Conservation (phyloP, 2,797 vertebrate genomes). For the Spinus olivaceus region DNA sequence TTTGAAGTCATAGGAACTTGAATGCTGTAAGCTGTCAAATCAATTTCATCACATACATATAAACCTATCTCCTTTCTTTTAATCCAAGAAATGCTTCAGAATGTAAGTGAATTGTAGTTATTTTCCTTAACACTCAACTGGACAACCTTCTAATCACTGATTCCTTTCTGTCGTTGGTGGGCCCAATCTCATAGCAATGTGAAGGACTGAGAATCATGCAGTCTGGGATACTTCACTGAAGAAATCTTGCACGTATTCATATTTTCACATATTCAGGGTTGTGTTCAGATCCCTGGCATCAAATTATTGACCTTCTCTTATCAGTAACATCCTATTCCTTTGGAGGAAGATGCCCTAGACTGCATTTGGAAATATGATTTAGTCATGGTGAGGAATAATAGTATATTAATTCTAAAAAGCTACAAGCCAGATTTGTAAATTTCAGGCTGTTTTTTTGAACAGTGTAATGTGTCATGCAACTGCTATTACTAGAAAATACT, state of each 20-base stretch:
- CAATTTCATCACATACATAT: neutral
- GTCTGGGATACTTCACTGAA: neutral
- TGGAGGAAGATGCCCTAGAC: neutral
- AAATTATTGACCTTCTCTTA: neutral
- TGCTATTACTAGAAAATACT: neutral
- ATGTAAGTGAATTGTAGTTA: neutral
- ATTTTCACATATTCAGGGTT: neutral
- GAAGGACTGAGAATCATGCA: neutral
- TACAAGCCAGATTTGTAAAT: neutral
- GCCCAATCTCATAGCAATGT: neutral
- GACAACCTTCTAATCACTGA: neutral
- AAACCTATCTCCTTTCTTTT: neutral
- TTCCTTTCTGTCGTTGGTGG: neutral
- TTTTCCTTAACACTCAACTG: neutral
- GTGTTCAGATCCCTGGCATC: neutral
- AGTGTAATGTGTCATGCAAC: neutral
- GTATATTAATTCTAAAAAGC: neutral
- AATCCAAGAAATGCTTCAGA: neutral
- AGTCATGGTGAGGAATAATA: neutral
- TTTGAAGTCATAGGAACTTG: neutral
- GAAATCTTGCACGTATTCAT: neutral
- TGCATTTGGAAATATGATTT: neutral
- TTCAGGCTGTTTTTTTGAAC: neutral
- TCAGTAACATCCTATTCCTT: neutral
- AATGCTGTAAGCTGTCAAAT: neutral